phyloP scores from a whole-genome alignment of 2,113 vertebrate species.

The Pagrus major region DNA sequence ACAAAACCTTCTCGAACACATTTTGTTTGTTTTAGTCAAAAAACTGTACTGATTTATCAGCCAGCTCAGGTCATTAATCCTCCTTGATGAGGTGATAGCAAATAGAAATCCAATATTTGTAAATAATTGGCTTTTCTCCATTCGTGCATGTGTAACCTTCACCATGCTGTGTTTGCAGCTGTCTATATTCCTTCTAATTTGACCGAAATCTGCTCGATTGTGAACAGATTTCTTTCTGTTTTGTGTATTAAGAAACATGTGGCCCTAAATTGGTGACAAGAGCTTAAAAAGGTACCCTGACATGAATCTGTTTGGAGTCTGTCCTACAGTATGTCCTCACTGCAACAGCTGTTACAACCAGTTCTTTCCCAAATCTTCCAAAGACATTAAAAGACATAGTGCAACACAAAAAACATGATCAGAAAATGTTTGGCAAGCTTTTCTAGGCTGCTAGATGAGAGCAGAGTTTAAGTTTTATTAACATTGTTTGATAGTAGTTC shows the following conservation, averaged over 20 bases:
- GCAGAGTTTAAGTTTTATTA: background rate
- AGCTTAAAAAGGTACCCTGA: background rate
- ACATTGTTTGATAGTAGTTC: background rate
- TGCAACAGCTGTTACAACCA: slow-evolving; percentile 24
- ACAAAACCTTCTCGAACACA: background rate
- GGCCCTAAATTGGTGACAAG: slow-evolving; percentile 11
- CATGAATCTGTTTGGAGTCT: slow-evolving; percentile 18
- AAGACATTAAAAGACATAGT: slow-evolving; percentile 10
- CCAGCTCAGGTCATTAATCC: background rate
- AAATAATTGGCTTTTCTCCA: background rate
- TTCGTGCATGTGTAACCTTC: background rate
- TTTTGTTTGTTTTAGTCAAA: background rate
- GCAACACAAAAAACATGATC: slow-evolving; percentile 20
- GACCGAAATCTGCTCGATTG: slow-evolving; percentile 12
- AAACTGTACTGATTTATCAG: background rate
- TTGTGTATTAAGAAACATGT: slow-evolving; percentile 30
- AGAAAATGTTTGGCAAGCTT: slow-evolving; percentile 30
- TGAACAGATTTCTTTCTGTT: slow-evolving; percentile 1
- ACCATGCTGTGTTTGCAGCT: slow-evolving; percentile 36
- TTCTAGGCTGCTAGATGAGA: background rate
- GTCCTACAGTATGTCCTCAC: slow-evolving; percentile 21
- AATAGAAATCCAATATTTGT: background rate
- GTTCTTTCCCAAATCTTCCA: slow-evolving; percentile 18
- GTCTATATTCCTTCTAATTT: slow-evolving; percentile 32
- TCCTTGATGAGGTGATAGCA: background rate